phyloP scores from a whole-genome alignment of 2,888 invertebrate genomes.

The Ennomos erosarius region DNA sequence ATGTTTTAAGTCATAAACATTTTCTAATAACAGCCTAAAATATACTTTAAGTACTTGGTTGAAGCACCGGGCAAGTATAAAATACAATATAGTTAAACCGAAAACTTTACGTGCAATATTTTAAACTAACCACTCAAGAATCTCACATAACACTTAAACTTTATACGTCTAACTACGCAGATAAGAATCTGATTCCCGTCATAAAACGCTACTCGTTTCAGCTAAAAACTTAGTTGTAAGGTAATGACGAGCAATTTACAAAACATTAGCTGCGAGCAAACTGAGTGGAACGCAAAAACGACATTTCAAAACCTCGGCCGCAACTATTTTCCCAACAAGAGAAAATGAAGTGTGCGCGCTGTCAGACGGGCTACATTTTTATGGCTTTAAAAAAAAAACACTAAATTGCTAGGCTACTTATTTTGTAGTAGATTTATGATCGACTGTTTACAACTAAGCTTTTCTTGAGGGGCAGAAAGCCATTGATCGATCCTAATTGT shows the following conservation, averaged over 20 bases:
- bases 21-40: too few species aligned
- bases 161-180: slow-evolving; percentile 15
- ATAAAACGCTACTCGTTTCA: slow-evolving; percentile 38
- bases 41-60: too few species aligned
- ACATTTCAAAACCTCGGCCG: slow-evolving; percentile 39
- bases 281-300: slow-evolving; percentile 41
- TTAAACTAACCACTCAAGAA: too few species aligned
- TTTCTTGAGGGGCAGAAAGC: too few species aligned
- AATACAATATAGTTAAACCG: too few species aligned
- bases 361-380: slow-evolving; percentile 14
- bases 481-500: too few species aligned
- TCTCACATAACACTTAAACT: slow-evolving; percentile 1
- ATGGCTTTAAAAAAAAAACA: background rate
- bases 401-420: too few species aligned
- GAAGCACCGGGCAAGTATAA: too few species aligned
- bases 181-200: slow-evolving; percentile 32
- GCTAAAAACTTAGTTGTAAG: slow-evolving; percentile 37
- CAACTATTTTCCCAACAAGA: slow-evolving; percentile 49
- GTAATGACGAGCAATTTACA: slow-evolving; percentile 51
- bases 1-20: too few species aligned
- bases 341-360: slow-evolving; percentile 37
- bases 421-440: too few species aligned
- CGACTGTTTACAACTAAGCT: too few species aligned
- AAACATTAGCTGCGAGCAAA: slow-evolving; percentile 51
- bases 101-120: too few species aligned